Conservation (phyloP, 2,113 vertebrate genomes). For the crab-eating macaque (Macaca fascicularis) region DNA sequence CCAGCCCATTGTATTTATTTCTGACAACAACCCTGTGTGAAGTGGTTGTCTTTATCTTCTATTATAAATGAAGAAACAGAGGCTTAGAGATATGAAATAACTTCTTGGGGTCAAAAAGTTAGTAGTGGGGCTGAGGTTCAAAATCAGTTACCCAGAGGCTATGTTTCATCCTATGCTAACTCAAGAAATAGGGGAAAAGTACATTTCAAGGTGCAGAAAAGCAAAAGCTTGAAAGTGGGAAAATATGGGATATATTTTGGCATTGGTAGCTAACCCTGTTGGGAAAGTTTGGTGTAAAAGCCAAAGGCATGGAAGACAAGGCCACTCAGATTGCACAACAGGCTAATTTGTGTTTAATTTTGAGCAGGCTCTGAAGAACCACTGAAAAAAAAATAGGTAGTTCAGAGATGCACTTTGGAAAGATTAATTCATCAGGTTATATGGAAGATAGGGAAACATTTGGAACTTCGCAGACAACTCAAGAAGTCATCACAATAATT, state of each 20-base stretch:
- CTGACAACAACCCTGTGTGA: not conserved
- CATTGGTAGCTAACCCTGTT: not conserved
- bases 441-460: not conserved
- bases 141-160: not conserved
- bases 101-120: not conserved
- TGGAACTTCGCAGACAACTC: not conserved
- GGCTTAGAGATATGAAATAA: not conserved
- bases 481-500: not conserved
- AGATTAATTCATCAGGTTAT: not conserved
- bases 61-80: not conserved
- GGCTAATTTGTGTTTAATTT: not conserved
- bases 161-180: not conserved
- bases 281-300: not conserved
- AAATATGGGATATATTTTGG: not conserved
- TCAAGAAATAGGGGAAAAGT: not conserved
- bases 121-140: not conserved
- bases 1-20: not conserved
- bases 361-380: not conserved
- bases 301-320: not conserved
- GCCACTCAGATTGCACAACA: not conserved
- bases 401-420: conserved; percentile 6
- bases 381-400: not conserved
- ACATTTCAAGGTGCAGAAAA: not conserved
- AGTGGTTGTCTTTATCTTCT: not conserved
- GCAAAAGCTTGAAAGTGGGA: not conserved